Conservation (phyloP, 2,113 vertebrate species). For the Trichomycterus rosablanca region DNA sequence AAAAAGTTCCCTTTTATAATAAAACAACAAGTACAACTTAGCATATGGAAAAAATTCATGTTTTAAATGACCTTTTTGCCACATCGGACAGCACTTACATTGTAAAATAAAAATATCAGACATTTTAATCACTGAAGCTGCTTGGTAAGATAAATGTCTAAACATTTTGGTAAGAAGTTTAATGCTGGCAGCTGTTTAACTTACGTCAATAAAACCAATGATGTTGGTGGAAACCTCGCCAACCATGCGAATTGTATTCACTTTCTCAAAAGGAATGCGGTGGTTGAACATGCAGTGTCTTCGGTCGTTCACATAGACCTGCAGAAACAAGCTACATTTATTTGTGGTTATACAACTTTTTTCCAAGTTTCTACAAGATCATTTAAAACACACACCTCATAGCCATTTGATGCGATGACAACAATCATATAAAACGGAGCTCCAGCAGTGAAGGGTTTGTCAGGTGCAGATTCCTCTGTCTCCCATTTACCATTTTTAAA, state of each 20-base stretch:
- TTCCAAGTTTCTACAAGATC: too few species aligned
- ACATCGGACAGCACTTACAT: too few species aligned
- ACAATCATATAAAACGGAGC: constrained; percentile 6
- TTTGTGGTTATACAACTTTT: too few species aligned
- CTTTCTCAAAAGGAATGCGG: constrained; percentile 8
- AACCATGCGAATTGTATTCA: background rate
- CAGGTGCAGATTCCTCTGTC: background rate
- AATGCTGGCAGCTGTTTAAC: too few species aligned
- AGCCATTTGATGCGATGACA: background rate
- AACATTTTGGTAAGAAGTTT: too few species aligned
- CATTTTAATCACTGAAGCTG: too few species aligned
- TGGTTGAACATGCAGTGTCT: constrained; percentile 11
- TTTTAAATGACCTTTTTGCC: too few species aligned
- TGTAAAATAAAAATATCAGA: too few species aligned
- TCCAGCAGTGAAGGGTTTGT: constrained; percentile 6
- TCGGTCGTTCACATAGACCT: constrained; percentile 1
- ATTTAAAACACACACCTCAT: constrained; percentile 26
- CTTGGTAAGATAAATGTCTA: too few species aligned
- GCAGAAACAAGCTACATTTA: background rate
- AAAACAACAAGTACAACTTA: too few species aligned
- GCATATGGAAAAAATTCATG: too few species aligned
- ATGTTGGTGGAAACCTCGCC: background rate
- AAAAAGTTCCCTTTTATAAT: too few species aligned
- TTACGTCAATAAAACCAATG: constrained; percentile 14
- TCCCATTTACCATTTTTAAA: background rate